Evolutionary conservation across 2,888 invertebrate genomes (phyloP).

Genomic region (Ennomos fuscantarius): DNA sequence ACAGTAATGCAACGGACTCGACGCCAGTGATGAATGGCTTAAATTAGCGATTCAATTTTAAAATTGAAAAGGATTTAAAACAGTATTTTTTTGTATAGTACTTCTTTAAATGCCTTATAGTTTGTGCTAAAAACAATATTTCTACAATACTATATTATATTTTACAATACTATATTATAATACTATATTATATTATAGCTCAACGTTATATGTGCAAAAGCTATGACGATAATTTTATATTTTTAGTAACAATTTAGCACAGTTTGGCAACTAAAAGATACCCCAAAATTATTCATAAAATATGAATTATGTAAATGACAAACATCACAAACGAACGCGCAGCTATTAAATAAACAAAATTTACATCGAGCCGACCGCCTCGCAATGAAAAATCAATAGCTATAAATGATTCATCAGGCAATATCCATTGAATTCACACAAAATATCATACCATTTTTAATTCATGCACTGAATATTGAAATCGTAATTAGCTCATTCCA

Average conservation of each 20-base stretch:
- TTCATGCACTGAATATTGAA: conserved; percentile 58
- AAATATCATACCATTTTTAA: conserved; percentile 59
- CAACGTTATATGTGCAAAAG: too few species aligned
- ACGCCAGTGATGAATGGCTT: conserved; percentile 52
- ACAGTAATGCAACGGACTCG: conserved; percentile 81
- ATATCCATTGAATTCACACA: conserved; percentile 59
- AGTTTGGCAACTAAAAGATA: too few species aligned
- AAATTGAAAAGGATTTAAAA: conserved; percentile 30
- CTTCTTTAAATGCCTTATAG: too few species aligned
- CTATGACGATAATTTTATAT: background rate
- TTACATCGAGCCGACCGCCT: conserved; percentile 71
- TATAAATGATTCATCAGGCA: conserved; percentile 73
- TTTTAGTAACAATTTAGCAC: conserved; percentile 1
- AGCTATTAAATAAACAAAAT: conserved; percentile 53
- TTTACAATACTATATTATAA: too few species aligned
- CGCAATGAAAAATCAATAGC: conserved; percentile 65
- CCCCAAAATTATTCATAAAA: background rate
- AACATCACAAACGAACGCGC: conserved; percentile 18
- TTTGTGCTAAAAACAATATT: too few species aligned
- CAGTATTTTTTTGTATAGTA: background rate
- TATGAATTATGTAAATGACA: conserved; percentile 6
- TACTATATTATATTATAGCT: too few species aligned
- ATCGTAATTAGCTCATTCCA: conserved; percentile 69
- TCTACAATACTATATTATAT: too few species aligned
- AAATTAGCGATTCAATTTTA: conserved; percentile 56